A percentile compares a stretch with the other conserved stretches of the same genome.
phyloP scores from a whole-genome alignment of 2,888 invertebrate species.

The Tachina lurida region DNA sequence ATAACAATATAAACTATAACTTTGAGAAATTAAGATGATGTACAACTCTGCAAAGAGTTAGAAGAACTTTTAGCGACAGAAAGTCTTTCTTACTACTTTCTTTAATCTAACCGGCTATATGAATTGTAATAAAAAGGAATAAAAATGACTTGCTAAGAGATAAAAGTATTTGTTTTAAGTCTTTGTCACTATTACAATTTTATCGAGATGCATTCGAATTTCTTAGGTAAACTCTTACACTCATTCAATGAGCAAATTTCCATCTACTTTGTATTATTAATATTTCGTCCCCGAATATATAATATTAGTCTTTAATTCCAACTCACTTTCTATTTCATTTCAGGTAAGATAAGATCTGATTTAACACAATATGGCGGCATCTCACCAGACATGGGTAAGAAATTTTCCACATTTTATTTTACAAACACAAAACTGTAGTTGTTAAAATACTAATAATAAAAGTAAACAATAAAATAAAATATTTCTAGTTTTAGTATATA shows the following conservation, averaged over 20 bases:
- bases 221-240: too few relatives aligned
- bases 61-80: too few relatives aligned
- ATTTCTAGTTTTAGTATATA: neutral
- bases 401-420: slow-evolving; percentile 79
- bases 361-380: slow-evolving; percentile 82
- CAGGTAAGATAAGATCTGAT: slow-evolving; percentile 82
- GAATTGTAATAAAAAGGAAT: too few relatives aligned
- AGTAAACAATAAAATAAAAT: slow-evolving; percentile 13
- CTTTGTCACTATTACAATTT: too few relatives aligned
- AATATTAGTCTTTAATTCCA: neutral
- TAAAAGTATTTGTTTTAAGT: too few relatives aligned
- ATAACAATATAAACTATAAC: too few relatives aligned
- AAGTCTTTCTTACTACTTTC: too few relatives aligned
- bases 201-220: too few relatives aligned
- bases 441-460: slow-evolving; percentile 63
- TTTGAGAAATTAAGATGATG: too few relatives aligned
- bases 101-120: too few relatives aligned
- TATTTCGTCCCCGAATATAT: neutral
- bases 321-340: slow-evolving; percentile 61
- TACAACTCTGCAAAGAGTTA: too few relatives aligned
- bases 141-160: too few relatives aligned
- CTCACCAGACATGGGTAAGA: slow-evolving; percentile 82
- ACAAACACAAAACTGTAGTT: slow-evolving; percentile 59
- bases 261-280: neutral
- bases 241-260: neutral